Conservation (phyloP, 2,113 vertebrate species). For the Vulpes vulpes region DNA sequence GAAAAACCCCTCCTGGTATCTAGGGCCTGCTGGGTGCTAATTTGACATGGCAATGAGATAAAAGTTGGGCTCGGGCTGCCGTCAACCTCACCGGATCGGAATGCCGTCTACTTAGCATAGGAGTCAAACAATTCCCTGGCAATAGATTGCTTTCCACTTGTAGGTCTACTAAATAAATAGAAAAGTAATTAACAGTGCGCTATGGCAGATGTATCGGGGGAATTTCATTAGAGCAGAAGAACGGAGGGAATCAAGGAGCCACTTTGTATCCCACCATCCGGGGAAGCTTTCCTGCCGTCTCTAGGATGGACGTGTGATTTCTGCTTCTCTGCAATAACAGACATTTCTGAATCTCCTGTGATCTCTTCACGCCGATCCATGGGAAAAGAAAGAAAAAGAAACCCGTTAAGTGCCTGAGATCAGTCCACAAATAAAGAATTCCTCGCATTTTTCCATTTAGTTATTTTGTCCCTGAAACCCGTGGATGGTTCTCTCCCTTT, state of each 20-base stretch:
- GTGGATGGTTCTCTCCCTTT: neutral
- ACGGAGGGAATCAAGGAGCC: constrained; percentile 76
- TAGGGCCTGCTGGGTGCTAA: constrained; percentile 86
- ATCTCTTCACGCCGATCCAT: constrained; percentile 55
- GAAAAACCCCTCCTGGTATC: constrained; percentile 69
- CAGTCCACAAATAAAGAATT: constrained; percentile 68
- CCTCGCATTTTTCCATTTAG: constrained; percentile 76
- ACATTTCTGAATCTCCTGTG: constrained; percentile 54
- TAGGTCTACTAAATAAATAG: constrained; percentile 92
- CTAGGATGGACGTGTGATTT: constrained; percentile 10
- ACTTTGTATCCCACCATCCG: constrained; percentile 47
- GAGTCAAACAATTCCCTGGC: constrained; percentile 90
- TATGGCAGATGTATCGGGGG: constrained; percentile 84
- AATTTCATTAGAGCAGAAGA: constrained; percentile 87
- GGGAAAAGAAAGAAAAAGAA: constrained; percentile 61
- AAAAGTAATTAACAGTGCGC: constrained; percentile 91
- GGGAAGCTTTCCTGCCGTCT: constrained; percentile 59
- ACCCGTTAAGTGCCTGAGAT: constrained; percentile 62
- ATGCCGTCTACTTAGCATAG: constrained; percentile 89
- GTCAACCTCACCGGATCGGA: constrained; percentile 91
- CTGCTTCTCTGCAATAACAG: constrained; percentile 54
- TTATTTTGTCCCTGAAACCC: constrained; percentile 65
- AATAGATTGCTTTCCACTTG: constrained; percentile 89
- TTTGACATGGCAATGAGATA: constrained; percentile 87
- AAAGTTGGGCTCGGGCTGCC: constrained; percentile 87